phyloP scores from a whole-genome alignment of 2,888 invertebrate species.

The Rhyacophila evoluta region DNA sequence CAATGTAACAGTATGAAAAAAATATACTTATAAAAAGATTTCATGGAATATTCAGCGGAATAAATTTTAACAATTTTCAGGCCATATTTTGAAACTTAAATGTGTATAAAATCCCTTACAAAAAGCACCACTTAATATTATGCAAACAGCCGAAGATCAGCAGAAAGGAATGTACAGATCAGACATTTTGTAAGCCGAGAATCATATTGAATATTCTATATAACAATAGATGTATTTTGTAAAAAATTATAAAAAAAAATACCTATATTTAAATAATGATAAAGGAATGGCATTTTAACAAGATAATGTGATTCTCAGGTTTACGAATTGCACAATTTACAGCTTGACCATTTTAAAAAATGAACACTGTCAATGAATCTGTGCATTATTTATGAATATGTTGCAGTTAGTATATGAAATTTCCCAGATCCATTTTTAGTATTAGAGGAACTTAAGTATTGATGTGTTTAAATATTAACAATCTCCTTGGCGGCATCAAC shows the following conservation, averaged over 20 bases:
- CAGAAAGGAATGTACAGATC: background rate
- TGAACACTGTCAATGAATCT: too few species aligned
- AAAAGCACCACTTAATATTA: conserved; percentile 1
- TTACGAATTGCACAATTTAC: too few species aligned
- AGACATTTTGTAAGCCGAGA: background rate
- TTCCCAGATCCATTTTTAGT: background rate
- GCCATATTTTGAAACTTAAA: background rate
- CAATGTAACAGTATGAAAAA: background rate
- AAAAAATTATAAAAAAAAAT: too few species aligned
- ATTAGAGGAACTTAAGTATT: background rate
- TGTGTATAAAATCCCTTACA: background rate
- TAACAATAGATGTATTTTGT: too few species aligned
- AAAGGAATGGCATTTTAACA: too few species aligned
- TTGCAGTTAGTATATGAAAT: too few species aligned
- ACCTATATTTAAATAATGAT: too few species aligned
- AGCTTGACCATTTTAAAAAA: too few species aligned
- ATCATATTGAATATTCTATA: too few species aligned
- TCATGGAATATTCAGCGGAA: background rate
- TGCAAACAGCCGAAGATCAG: background rate
- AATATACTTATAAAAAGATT: background rate
- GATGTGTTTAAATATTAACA: conserved; percentile 66
- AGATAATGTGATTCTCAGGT: too few species aligned
- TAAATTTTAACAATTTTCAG: background rate
- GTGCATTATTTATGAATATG: too few species aligned
- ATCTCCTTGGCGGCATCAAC: conserved; percentile 76